phyloP scores from a whole-genome alignment of 1,140 invertebrate species.

The Drosophila busckii region DNA sequence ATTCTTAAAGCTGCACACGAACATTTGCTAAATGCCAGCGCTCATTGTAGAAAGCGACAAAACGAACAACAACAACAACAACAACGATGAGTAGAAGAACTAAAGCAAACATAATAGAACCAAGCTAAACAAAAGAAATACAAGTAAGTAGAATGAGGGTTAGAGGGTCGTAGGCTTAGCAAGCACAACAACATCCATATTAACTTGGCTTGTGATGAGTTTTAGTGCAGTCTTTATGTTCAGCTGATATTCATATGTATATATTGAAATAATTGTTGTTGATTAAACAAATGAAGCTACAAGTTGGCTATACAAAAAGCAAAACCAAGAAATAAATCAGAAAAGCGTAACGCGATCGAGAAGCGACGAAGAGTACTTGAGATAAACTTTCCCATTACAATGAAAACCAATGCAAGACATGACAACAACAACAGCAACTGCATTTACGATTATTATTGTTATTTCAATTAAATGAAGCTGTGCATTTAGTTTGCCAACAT shows the following conservation, averaged over 20 bases:
- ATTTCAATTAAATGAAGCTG: slow-evolving; percentile 32
- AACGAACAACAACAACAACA: slow-evolving; percentile 7
- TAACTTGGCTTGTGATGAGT: too few species aligned
- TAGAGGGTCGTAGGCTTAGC: too few species aligned
- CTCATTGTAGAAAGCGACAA: slow-evolving; percentile 39
- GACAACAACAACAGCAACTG: slow-evolving; percentile 7
- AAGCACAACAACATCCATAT: too few species aligned
- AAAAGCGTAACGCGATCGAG: slow-evolving; percentile 32
- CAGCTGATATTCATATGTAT: too few species aligned
- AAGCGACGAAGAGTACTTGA: slow-evolving; percentile 2
- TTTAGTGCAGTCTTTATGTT: too few species aligned
- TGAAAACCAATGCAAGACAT: slow-evolving; percentile 30
- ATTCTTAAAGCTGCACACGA: slow-evolving; percentile 25
- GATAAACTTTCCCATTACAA: slow-evolving; percentile 40
- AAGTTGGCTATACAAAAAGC: background rate
- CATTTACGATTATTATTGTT: background rate
- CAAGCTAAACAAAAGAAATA: too few species aligned
- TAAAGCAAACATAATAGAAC: too few species aligned
- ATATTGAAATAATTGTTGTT: too few species aligned
- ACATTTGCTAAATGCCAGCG: slow-evolving; percentile 29
- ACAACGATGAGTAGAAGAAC: too few species aligned
- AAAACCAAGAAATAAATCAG: slow-evolving; percentile 33
- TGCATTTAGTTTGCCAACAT: slow-evolving; percentile 32
- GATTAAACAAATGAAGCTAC: too few species aligned
- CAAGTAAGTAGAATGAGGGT: too few species aligned